Evolutionary conservation across 2,888 invertebrate species (phyloP).

Genomic region (Heteromurus nitidus): DNA sequence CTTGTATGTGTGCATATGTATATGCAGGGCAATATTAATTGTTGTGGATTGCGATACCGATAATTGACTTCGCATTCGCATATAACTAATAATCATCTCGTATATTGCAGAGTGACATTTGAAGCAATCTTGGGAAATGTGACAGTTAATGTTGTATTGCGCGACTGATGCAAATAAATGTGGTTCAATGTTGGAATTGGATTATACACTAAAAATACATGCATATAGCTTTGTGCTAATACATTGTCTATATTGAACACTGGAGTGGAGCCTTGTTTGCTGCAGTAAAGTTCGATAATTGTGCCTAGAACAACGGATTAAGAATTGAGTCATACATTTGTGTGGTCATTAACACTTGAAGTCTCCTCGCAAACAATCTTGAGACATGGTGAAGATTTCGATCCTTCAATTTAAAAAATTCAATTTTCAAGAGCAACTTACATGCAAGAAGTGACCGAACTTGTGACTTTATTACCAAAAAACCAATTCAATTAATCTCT

Average conservation of each 20-base stretch:
- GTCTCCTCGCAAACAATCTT: not conserved
- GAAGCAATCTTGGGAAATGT: slow-evolving; percentile 7
- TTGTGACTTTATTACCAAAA: slow-evolving; percentile 3
- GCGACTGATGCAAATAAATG: no score
- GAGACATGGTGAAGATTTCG: not conserved
- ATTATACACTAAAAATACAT: no score
- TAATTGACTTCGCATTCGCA: not conserved
- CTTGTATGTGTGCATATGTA: not conserved
- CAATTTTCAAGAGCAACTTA: not conserved
- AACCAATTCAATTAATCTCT: slow-evolving; percentile 12
- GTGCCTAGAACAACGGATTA: slow-evolving; percentile 14
- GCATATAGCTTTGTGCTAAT: no score
- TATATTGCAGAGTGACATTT: not conserved
- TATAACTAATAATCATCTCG: not conserved
- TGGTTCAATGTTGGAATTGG: no score
- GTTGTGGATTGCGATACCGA: not conserved
- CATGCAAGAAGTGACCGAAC: not conserved
- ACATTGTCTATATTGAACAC: not conserved
- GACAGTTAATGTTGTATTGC: slow-evolving; percentile 1
- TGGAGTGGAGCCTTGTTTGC: not conserved
- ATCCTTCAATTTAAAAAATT: not conserved
- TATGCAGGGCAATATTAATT: not conserved
- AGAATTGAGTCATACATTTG: slow-evolving; percentile 13
- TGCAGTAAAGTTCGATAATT: not conserved
- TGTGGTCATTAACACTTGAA: slow-evolving; percentile 29